Percentiles rank a stretch among this genome's conserved stretches.
Conservation (phyloP, 1,140 invertebrate species). For the Bicyclus anynana region DNA sequence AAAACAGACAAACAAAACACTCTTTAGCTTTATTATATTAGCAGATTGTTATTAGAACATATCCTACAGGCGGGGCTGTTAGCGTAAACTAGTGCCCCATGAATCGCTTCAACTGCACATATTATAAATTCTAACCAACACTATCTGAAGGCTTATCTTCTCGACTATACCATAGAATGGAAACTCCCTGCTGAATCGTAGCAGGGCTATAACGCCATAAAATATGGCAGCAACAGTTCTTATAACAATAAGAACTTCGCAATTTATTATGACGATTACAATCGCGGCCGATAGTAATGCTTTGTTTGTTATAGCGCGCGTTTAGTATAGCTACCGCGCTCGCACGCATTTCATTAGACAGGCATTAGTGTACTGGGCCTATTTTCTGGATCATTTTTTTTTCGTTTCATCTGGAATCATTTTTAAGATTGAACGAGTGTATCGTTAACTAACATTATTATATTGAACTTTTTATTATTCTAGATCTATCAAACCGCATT, state of each 20-base stretch:
- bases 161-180: slow-evolving; percentile 16
- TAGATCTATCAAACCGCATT: too few species aligned
- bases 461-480: too few species aligned
- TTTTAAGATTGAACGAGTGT: too few species aligned
- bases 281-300: slow-evolving; percentile 27
- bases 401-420: too few species aligned
- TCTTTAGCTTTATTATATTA: too few species aligned
- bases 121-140: slow-evolving; percentile 22
- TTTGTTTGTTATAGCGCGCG: slow-evolving; percentile 17
- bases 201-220: slow-evolving; percentile 18
- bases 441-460: too few species aligned
- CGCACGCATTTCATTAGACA: too few species aligned
- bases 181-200: slow-evolving; percentile 18
- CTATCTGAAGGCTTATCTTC: slow-evolving; percentile 18
- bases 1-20: too few species aligned
- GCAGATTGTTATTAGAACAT: too few species aligned
- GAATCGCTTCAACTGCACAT: slow-evolving; percentile 6
- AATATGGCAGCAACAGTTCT: slow-evolving; percentile 26
- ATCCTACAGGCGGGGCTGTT: neutral
- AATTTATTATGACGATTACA: slow-evolving; percentile 35
- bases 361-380: too few species aligned
- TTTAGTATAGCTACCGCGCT: slow-evolving; percentile 13
- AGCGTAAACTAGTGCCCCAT: slow-evolving; percentile 1
- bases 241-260: slow-evolving; percentile 26
- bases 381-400: too few species aligned